Conservation (phyloP, 2,888 invertebrate genomes). For the Ornithoptera alexandrae region DNA sequence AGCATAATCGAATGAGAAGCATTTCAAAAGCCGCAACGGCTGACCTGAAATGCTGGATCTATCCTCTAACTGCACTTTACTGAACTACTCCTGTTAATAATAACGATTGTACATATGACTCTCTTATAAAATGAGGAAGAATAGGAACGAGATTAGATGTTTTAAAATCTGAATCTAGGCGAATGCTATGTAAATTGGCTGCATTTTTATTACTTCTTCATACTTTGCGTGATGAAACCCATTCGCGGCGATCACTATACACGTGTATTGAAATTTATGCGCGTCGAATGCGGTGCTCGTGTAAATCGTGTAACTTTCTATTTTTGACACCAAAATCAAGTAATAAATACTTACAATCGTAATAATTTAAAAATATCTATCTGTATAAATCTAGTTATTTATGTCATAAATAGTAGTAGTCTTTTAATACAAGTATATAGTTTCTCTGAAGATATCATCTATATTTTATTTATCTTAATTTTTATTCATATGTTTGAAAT, state of each 20-base stretch:
- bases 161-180: slow-evolving; percentile 12
- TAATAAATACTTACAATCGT: not conserved
- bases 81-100: slow-evolving; percentile 12
- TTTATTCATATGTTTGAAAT: too few relatives aligned
- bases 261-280: slow-evolving; percentile 49
- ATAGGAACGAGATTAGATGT: not conserved
- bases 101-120: slow-evolving; percentile 16
- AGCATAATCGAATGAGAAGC: slow-evolving; percentile 13
- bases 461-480: not conserved
- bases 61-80: slow-evolving; percentile 9
- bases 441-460: not conserved
- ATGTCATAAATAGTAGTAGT: too few relatives aligned
- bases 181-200: slow-evolving; percentile 3
- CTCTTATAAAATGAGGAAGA: not conserved
- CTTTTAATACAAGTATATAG: too few relatives aligned
- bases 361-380: not conserved
- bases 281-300: slow-evolving; percentile 45
- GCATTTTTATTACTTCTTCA: slow-evolving; percentile 9
- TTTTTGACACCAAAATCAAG: slow-evolving; percentile 37
- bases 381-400: not conserved
- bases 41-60: slow-evolving; percentile 20
- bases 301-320: slow-evolving; percentile 60
- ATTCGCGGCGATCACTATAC: slow-evolving; percentile 39
- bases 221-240: slow-evolving; percentile 39
- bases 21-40: slow-evolving; percentile 15